Base-by-base conservation (phyloP, 2,888 invertebrate genomes). In the Harpalus rubripes region DNA sequence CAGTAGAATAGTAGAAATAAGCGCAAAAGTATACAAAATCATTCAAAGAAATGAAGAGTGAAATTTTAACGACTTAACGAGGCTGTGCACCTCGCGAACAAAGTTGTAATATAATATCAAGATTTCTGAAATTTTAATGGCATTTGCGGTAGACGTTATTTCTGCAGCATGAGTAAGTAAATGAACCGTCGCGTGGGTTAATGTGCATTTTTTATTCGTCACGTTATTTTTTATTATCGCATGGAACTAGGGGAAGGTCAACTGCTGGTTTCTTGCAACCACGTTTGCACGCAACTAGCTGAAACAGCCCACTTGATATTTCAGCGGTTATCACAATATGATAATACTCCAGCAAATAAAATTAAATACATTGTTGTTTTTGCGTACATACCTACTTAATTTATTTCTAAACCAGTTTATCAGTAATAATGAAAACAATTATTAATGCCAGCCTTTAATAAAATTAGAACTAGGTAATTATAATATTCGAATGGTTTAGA, bases 131-230 rank as follows among this genome's bases (percentile, higher is more conserved):
- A 58, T 79, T 79, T 59, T n/a, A 79, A 59, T 58, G 12, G 32
- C 12, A 79, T 79, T 79, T 58, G n/a, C 6, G 22, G 32, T 32
- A 32, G 32, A 10, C 18, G 22, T 22, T 18, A 10, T 52, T 22
- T 56, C 12, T 16, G 10, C 58, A 59, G 12, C 79, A 32, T 32
- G 26, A 58, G 61, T 80, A 15, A 80, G 12, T 59, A 80, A 80
- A 80, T 80, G 79, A 39, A 61, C 79, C 79, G 59, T 80, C 12
- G 79, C 79, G 79, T 80, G 79, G 79, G 10, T 7, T 80, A 80
- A 80, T 80, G 81, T 44, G 68, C 81, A 81, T 81, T 81, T 81
- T 81, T 81, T 81, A 81, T 81, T 80, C 52, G 81, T 81, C 68
- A 68, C 81, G 63, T 81, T 81, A 81, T 63, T 81, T 81, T 81